phyloP scores from a whole-genome alignment of 2,888 invertebrate species.

The Caenorhabditis sinica region DNA sequence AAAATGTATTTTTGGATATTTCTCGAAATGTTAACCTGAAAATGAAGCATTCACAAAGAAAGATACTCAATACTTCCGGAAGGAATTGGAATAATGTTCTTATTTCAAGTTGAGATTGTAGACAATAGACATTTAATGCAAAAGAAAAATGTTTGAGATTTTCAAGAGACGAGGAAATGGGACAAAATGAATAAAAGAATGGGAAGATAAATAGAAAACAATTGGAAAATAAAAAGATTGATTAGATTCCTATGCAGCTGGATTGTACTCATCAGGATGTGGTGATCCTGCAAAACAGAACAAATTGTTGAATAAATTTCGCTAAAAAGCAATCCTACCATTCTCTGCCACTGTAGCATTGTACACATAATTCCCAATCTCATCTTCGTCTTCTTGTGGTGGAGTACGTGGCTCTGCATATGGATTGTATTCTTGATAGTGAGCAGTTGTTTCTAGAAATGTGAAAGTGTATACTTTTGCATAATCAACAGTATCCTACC shows the following conservation, averaged over 20 bases:
- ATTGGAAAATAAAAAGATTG: neutral
- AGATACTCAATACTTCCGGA: too few species aligned
- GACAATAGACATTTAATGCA: too few species aligned
- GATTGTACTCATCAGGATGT: conserved; percentile 10
- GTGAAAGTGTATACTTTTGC: too few species aligned
- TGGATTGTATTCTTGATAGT: conserved; percentile 47
- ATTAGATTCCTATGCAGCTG: neutral
- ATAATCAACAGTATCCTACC: too few species aligned
- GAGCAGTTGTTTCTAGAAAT: neutral
- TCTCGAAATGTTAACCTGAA: neutral
- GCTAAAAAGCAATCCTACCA: neutral
- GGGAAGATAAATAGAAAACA: neutral
- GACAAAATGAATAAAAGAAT: neutral
- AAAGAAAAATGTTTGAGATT: conserved; percentile 5
- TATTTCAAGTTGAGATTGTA: too few species aligned
- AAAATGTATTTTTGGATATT: neutral
- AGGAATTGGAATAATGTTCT: too few species aligned
- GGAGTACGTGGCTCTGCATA: conserved; percentile 57
- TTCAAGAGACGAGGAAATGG: neutral
- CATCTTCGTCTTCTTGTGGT: conserved; percentile 41
- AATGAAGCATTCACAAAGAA: neutral
- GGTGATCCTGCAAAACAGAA: neutral
- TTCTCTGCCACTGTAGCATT: conserved; percentile 11
- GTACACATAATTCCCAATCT: conserved; percentile 43
- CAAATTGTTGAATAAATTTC: neutral